Evolutionary conservation across 1,140 invertebrate genomes (phyloP).

Genomic region (Octopus sinensis): DNA sequence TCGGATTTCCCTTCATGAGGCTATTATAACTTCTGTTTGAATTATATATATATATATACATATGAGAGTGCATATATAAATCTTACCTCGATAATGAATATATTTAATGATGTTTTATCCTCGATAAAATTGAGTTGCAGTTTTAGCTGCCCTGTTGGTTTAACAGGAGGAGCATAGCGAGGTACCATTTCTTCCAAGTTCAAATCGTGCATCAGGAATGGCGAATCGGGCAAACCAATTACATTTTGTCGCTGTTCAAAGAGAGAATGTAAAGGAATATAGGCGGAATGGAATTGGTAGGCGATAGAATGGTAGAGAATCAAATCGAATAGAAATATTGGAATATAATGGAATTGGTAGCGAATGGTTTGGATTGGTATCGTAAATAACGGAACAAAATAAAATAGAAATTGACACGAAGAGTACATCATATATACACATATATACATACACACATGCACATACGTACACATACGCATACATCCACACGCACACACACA

Average conservation of each 20-base stretch:
- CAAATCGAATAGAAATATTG: no score
- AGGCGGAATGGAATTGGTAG: no score
- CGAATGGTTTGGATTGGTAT: neutral
- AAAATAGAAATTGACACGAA: no score
- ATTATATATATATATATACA: neutral
- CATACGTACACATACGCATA: no score
- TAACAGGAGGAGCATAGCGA: constrained; percentile 40
- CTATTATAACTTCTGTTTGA: no score
- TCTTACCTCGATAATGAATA: constrained; percentile 50
- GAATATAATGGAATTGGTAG: neutral
- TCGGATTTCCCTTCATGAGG: no score
- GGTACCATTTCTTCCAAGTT: constrained; percentile 49
- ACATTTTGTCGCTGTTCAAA: constrained; percentile 28
- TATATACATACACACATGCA: no score
- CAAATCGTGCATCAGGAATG: constrained; percentile 48
- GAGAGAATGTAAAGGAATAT: neutral
- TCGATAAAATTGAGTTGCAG: constrained; percentile 46
- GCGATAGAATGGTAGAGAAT: no score
- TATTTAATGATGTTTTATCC: constrained; percentile 40
- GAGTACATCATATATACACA: no score
- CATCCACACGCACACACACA: no score
- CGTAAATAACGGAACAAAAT: no score
- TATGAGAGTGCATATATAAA: neutral
- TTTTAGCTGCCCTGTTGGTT: constrained; percentile 48
- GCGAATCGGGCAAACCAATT: constrained; percentile 49